Evolutionary conservation across 2,797 vertebrate species (phyloP), one percentile per base, ranked within the genome.

Genomic region (Sciurus carolinensis): DNA sequence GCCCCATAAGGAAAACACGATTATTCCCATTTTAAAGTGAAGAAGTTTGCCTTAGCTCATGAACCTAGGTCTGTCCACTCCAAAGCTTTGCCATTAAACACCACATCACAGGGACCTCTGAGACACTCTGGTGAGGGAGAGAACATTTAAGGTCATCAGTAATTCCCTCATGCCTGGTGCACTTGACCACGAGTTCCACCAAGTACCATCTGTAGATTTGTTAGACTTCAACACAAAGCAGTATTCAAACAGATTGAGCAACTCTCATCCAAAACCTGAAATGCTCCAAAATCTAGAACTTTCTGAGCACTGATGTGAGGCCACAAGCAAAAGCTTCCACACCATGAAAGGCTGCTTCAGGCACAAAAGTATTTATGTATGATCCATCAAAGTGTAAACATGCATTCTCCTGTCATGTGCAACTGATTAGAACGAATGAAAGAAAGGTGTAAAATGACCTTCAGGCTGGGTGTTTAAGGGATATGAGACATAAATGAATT

Each of bases 151-250:
- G 42, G 62, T 76, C 67, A 44, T 20, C 17, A 14, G 36, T 36
- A 33, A 75, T 87, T 57, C 72, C 50, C 76, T 90, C 57, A 39
- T 47, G 33, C 26, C 6, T 6, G n/a, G 2, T 30, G 12, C 8
- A 24, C 7, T 76, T 18, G 15, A 42, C 69, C 82, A 47, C 28
- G 84, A 22, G 14, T 62, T n/a, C 24, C 9, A 6, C 20, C 39
- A 30, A 15, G 64, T 54, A 18, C 26, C 42, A 52, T 75, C 17
- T 84, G 13, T 75, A 57, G 57, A 44, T 57, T 57, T 79, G 17
- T 90, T 83, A 90, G 66, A 57, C 17, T 33, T 95, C 67, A 88
- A 87, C 10, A 42, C 83, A 86, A 71, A n/a, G 18, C 10, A 47
- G 26, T 64, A 76, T 30, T 11, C n/a, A 28, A 17, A 39, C 14